These are phyloP conservation scores for Sarcophilus harrisii DNA, from an alignment of 2,797 vertebrate species.

Conservation along the genomic window DNA sequence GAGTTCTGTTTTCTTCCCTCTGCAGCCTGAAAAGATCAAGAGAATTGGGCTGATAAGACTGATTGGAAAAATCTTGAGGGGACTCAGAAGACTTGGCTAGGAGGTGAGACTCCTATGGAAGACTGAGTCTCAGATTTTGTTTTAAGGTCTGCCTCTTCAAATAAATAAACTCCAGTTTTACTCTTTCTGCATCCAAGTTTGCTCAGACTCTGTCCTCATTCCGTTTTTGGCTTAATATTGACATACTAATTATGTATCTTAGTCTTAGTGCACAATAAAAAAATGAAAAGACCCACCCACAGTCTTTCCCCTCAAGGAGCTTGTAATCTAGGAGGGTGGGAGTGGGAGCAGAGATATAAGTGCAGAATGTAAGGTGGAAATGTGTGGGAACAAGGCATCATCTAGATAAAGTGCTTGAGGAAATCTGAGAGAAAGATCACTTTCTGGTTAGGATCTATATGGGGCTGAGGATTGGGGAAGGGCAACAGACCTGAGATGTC, in stretches of 20 bases:
- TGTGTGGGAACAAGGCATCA: no score
- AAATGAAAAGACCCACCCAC: not conserved
- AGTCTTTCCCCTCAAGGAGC: not conserved
- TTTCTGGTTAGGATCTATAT: no score
- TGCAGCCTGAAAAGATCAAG: not conserved
- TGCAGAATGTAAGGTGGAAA: no score
- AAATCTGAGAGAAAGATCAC: no score
- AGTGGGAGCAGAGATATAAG: not conserved
- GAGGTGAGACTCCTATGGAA: no score
- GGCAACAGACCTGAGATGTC: no score
- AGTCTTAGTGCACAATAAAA: not conserved
- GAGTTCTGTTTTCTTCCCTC: not conserved
- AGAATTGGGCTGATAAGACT: rapidly evolving
- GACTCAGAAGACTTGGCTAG: not conserved
- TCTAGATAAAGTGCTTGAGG: no score
- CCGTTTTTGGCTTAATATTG: not conserved
- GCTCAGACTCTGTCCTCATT: not conserved
- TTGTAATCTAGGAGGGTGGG: not conserved
- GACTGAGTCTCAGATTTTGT: not conserved
- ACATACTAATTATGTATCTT: not conserved
- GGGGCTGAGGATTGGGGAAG: not conserved
- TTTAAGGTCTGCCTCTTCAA: not conserved
- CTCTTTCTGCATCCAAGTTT: not conserved
- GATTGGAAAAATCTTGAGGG: not conserved
- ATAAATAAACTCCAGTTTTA: not conserved